These are phyloP conservation scores for Trachops cirrhosus DNA, from an alignment of 2,797 vertebrate genomes.

Conservation along the genomic window DNA sequence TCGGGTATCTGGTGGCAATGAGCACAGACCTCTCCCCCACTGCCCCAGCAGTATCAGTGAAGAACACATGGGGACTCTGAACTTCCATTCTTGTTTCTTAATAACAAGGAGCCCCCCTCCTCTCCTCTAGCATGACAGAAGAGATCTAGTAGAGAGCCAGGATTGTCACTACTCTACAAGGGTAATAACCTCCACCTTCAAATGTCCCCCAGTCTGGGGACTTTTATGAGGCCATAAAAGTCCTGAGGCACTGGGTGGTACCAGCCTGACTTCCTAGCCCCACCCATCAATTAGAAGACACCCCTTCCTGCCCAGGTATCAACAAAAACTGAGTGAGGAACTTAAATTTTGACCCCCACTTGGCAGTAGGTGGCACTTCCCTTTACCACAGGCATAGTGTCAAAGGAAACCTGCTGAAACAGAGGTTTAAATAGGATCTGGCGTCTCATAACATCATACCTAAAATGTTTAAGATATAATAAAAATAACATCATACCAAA, in stretches of 20 bases:
- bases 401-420: not conserved
- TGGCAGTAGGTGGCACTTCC: not conserved
- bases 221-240: not conserved
- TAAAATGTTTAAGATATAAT: not conserved
- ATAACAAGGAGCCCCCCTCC: not conserved
- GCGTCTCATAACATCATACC: too few relatives aligned
- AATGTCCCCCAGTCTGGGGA: not conserved
- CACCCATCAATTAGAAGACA: not conserved
- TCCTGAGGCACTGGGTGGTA: not conserved
- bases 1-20: not conserved
- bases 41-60: not conserved
- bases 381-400: not conserved
- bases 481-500: not conserved
- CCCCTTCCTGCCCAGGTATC: not conserved
- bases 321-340: not conserved
- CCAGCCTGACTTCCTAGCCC: not conserved
- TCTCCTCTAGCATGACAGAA: not conserved
- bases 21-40: not conserved
- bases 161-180: not conserved
- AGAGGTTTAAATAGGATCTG: not conserved
- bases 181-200: not conserved
- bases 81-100: not conserved
- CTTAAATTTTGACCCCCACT: not conserved
- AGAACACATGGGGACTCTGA: not conserved
- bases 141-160: not conserved